These are phyloP conservation scores for Himantopus leucocephalus DNA, from an alignment of 2,113 vertebrate species.

Conservation along the genomic window DNA sequence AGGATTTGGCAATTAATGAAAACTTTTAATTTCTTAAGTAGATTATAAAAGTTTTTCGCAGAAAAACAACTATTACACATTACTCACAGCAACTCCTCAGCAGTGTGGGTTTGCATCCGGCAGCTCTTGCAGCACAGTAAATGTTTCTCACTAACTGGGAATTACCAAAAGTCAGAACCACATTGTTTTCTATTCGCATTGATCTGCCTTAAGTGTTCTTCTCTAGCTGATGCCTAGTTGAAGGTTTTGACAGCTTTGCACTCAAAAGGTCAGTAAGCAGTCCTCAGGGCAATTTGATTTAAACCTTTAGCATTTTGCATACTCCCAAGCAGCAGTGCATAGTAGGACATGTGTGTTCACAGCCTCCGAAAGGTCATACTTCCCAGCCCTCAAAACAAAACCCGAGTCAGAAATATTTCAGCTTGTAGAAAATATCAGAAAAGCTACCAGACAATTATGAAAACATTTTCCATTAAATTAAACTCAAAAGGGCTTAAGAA, in stretches of 20 bases:
- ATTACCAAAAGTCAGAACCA: conserved; percentile 3
- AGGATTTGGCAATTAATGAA: conserved; percentile 39
- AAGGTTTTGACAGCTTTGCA: conserved; percentile 59
- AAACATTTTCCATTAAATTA: conserved; percentile 2
- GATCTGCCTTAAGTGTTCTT: conserved; percentile 26
- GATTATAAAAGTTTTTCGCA: background rate
- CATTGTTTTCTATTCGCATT: conserved; percentile 31
- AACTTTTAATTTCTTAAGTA: conserved; percentile 30
- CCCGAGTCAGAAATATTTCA: background rate
- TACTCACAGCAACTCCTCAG: background rate
- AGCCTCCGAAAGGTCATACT: background rate
- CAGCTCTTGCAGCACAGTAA: background rate
- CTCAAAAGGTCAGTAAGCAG: conserved; percentile 61
- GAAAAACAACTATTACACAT: background rate
- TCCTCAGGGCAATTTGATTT: conserved; percentile 49
- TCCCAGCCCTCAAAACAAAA: conserved; percentile 4
- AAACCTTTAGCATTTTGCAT: conserved; percentile 31
- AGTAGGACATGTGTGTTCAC: background rate
- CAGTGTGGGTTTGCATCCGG: background rate
- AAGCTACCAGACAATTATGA: background rate
- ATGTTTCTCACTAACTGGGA: background rate
- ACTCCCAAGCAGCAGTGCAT: background rate
- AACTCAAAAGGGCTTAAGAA: conserved; percentile 8
- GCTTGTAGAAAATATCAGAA: background rate
- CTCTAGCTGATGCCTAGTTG: conserved; percentile 24